Conservation (phyloP, 92 coral and sea anemone species). For the Palythoa caribaeorum region DNA sequence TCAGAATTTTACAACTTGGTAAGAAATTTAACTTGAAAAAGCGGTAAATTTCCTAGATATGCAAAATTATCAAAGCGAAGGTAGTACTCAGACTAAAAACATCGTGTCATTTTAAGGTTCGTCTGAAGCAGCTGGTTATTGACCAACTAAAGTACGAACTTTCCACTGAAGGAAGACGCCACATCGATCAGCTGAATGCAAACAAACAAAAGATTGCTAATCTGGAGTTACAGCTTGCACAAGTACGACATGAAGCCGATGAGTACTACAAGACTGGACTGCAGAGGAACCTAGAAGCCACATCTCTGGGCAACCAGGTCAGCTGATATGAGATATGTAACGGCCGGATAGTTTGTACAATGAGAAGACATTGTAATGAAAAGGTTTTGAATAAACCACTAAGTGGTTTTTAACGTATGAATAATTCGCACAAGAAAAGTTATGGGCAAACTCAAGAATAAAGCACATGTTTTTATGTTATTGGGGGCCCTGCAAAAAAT, state of each 20-base stretch:
- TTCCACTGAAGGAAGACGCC: slow-evolving; percentile 75
- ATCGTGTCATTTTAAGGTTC: slow-evolving; percentile 61
- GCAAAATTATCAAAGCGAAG: background rate
- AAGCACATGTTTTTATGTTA: too few species aligned
- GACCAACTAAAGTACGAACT: slow-evolving; percentile 90
- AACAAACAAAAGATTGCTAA: slow-evolving; percentile 79
- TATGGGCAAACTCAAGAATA: too few species aligned
- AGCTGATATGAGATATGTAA: background rate
- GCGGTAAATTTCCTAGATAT: too few species aligned
- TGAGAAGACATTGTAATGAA: background rate
- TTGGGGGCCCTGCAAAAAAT: too few species aligned
- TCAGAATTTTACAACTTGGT: background rate
- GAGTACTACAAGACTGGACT: slow-evolving; percentile 94
- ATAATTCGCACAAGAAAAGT: too few species aligned
- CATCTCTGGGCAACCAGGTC: slow-evolving; percentile 92
- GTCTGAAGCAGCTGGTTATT: slow-evolving; percentile 86
- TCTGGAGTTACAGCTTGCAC: slow-evolving; percentile 87
- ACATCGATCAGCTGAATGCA: slow-evolving; percentile 78
- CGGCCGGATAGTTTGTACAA: background rate
- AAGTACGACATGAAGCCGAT: slow-evolving; percentile 92
- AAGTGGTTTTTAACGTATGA: too few species aligned
- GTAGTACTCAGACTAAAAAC: background rate
- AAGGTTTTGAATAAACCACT: too few species aligned
- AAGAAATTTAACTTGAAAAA: background rate
- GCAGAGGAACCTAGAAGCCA: slow-evolving; percentile 94